Evolutionary conservation across 2,113 vertebrate species (phyloP).

Genomic region (Amphilophus citrinellus): DNA sequence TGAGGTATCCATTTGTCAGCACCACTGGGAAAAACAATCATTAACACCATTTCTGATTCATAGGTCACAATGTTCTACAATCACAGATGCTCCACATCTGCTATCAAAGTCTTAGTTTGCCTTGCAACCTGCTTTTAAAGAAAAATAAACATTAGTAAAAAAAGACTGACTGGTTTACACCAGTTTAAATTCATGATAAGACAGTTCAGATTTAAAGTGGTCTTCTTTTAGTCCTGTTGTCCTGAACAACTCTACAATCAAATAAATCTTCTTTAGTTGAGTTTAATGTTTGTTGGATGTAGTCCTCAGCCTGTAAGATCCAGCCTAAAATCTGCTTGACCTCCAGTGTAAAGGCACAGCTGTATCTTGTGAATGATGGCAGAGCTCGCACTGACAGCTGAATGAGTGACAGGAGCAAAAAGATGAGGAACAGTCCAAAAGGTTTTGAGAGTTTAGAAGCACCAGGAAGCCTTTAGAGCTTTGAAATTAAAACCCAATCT

Average conservation of each 20-base stretch:
- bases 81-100: background rate
- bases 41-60: constrained; percentile 50
- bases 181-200: background rate
- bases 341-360: constrained; percentile 30
- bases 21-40: constrained; percentile 34
- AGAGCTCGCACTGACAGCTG: background rate
- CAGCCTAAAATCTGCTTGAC: constrained; percentile 37
- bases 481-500: background rate
- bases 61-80: constrained; percentile 21
- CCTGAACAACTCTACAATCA: background rate
- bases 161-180: background rate
- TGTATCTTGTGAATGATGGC: background rate
- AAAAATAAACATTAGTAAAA: background rate
- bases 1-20: constrained; percentile 58
- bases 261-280: constrained; percentile 6
- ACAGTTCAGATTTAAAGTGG: background rate
- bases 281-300: constrained; percentile 1
- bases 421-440: constrained; percentile 39
- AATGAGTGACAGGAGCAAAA: constrained; percentile 12
- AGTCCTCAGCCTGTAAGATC: constrained; percentile 24
- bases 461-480: constrained; percentile 8
- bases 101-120: background rate
- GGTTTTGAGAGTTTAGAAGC: constrained; percentile 27
- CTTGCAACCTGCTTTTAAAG: background rate
- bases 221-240: constrained; percentile 6